These are phyloP conservation scores for Apodemia zela DNA, from an alignment of 2,888 invertebrate species.

Conservation along the genomic window DNA sequence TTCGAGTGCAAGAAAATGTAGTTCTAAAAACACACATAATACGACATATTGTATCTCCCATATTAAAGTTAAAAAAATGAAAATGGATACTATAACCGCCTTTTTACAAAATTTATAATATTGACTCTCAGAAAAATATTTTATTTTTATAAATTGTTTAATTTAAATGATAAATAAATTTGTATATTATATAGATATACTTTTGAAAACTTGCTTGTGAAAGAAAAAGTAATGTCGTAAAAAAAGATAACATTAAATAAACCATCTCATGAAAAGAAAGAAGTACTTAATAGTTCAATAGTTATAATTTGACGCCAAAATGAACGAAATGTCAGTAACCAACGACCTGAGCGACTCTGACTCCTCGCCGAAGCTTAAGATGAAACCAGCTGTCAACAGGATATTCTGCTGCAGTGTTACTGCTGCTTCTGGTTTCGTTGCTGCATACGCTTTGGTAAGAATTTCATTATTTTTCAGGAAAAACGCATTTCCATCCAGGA, in stretches of 20 bases:
- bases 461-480: too few species aligned
- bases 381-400: constrained; percentile 70
- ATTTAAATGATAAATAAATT: background rate
- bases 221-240: background rate
- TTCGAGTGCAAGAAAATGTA: background rate
- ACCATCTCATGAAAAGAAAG: background rate
- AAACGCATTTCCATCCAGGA: too few species aligned
- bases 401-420: constrained; percentile 77
- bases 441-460: constrained; percentile 74
- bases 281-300: background rate
- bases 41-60: background rate
- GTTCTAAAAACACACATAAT: background rate
- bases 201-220: background rate
- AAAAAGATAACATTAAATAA: background rate
- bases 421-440: constrained; percentile 72
- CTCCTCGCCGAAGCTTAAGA: constrained; percentile 50
- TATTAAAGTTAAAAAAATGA: background rate
- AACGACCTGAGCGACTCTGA: constrained; percentile 62
- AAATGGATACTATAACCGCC: background rate
- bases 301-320: constrained; percentile 18
- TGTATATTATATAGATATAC: too few species aligned
- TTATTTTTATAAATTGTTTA: background rate
- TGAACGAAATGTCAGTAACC: constrained; percentile 56
- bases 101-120: background rate
- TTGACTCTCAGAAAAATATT: background rate